Evolutionary conservation across 2,113 vertebrate genomes (phyloP), one percentile per base, ranked within the genome.

Genomic region (Hippolais icterina): DNA sequence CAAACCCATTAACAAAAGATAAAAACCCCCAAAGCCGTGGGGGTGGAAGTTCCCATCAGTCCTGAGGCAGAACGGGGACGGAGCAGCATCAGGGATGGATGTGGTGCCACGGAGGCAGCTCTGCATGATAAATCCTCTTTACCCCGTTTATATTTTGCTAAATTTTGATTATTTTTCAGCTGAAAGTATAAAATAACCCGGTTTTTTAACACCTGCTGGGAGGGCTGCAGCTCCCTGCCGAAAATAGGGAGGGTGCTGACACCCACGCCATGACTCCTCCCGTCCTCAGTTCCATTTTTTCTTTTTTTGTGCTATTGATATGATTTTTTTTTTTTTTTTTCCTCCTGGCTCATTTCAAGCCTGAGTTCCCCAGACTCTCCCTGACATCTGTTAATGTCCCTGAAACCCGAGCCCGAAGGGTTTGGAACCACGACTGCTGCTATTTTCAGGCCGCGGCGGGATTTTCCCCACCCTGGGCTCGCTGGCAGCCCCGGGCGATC

Each of bases 341-440:
- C 23, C 37, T 41, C 63, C 78, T 18, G 59, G 82, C 63, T 93
- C 82, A n/a, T 94, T 90, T 90, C 96, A 93, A 94, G 95, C 66
- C 75, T 31, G 71, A 80, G 66, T 8, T 94, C 61, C 63, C 46
- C 69, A 71, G 80, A 22, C 11, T 9, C 23, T 60, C 19, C 8
- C 60, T 70, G 83, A 94, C 80, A 94, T 92, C 91, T 94, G 83
- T 65, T 82, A 31, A 84, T 56, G 41, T 41, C 66, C 87, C 85
- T 49, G 79, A 60, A 94, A 92, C 46, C 0, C 1, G 13, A 90
- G 83, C 69, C 77, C 3, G 0, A 46, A 20, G 41, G 47, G 31
- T 78, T 10, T 23, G 17, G 21, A 89, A 60, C 65, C 64, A 25
- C 33, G 5, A 42, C 60, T 0, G 12, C 57, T 57, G 83, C n/a